These are phyloP conservation scores for Phyllotis vaccarum DNA, from an alignment of 2,797 vertebrate genomes.

Conservation along the genomic window DNA sequence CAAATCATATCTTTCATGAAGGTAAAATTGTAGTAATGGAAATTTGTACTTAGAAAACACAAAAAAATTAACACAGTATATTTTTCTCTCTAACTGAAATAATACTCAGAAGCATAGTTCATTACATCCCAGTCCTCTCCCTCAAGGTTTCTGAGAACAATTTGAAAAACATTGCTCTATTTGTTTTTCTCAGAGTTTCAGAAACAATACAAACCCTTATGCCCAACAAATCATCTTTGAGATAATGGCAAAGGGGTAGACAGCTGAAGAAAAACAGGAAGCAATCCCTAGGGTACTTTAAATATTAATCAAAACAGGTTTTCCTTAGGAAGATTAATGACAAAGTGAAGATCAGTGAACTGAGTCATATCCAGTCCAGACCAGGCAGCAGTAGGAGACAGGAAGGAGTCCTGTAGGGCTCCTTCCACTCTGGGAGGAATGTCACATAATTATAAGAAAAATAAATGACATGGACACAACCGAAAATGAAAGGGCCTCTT, in stretches of 20 bases:
- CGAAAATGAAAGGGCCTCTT: neutral
- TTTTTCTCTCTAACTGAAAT: conserved; percentile 26
- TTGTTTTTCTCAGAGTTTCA: conserved; percentile 68
- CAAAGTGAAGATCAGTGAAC: conserved; percentile 65
- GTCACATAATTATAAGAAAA: conserved; percentile 50
- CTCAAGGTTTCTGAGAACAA: conserved; percentile 45
- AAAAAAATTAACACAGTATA: neutral
- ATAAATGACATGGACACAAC: conserved; percentile 59
- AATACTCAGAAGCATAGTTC: neutral
- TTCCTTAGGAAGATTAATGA: conserved; percentile 73
- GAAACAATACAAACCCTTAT: conserved; percentile 72
- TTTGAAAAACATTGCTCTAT: conserved; percentile 52
- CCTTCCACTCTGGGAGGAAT: conserved; percentile 65
- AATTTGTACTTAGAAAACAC: neutral
- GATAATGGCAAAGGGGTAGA: conserved; percentile 62
- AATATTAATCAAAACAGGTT: conserved; percentile 75
- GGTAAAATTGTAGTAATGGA: neutral
- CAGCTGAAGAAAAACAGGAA: conserved; percentile 77
- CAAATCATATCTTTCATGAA: neutral
- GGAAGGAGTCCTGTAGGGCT: conserved; percentile 55
- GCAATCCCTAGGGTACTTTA: conserved; percentile 75
- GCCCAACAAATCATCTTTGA: conserved; percentile 76
- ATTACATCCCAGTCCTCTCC: neutral
- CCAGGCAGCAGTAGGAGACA: neutral
- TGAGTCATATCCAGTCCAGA: conserved; percentile 74